These are phyloP conservation scores for Microplitis deprimator DNA, from an alignment of 2,888 invertebrate species.

Conservation along the genomic window DNA sequence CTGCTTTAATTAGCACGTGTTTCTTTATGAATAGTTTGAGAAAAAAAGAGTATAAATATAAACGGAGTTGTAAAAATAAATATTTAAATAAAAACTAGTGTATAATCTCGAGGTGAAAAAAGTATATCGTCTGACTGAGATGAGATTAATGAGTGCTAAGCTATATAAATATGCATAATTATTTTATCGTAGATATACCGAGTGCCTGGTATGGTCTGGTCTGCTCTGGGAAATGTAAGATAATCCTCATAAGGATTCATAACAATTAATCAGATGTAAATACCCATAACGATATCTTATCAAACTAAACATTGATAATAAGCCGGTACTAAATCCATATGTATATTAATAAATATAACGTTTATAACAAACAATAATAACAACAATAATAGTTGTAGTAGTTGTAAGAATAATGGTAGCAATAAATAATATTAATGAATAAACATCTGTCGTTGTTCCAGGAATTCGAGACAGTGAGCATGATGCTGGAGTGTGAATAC, in stretches of 20 bases:
- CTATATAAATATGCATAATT: not conserved
- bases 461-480: conserved; percentile 60
- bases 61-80: not conserved
- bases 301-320: not conserved
- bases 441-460: conserved; percentile 50
- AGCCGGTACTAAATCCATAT: not conserved
- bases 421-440: conserved; percentile 18
- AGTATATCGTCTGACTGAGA: not conserved
- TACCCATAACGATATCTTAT: not conserved
- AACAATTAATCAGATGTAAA: conserved; percentile 6
- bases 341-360: not conserved
- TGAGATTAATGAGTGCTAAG: not conserved
- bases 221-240: not conserved
- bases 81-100: not conserved
- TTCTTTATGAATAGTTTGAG: not conserved
- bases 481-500: conserved; percentile 60
- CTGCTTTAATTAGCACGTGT: too few relatives aligned
- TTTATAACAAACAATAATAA: not conserved
- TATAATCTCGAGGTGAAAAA: not conserved
- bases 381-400: not conserved
- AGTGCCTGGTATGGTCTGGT: not conserved
- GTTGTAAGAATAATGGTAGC: not conserved
- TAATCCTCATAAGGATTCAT: conserved; percentile 10
- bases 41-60: not conserved
- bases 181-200: not conserved